phyloP scores from a whole-genome alignment of 2,797 vertebrate species.

The Oreortyx pictus region DNA sequence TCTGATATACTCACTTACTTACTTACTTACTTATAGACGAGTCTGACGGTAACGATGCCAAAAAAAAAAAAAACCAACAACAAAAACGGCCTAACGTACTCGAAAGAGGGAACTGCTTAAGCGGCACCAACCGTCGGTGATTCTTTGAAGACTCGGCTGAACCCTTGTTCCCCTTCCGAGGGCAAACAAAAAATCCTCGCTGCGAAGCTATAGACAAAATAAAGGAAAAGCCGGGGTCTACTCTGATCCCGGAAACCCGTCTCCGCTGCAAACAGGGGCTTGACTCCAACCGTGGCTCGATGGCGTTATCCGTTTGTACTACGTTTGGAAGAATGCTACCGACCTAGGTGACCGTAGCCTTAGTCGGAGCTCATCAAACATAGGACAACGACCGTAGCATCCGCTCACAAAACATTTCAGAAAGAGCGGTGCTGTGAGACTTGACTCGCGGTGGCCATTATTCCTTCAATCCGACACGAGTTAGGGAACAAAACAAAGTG shows the following conservation, averaged over 20 bases:
- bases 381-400: constrained; percentile 39
- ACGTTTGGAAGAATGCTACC: not conserved
- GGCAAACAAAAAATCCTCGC: constrained; percentile 5
- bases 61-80: too few species aligned
- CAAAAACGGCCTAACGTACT: accelerated
- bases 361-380: constrained; percentile 41
- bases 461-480: not conserved
- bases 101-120: not conserved
- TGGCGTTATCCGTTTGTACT: not conserved
- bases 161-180: not conserved
- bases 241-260: constrained; percentile 42
- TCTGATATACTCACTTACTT: not conserved
- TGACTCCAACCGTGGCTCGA: not conserved
- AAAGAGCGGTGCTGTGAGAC: not conserved
- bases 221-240: constrained; percentile 9
- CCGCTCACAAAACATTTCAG: constrained; percentile 16
- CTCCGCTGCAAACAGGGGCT: not conserved
- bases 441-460: not conserved
- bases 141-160: constrained; percentile 33
- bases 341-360: constrained; percentile 27
- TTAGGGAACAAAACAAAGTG: not conserved
- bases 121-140: not conserved
- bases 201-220: not conserved
- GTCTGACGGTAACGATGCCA: too few species aligned
- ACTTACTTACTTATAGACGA: too few species aligned